These are phyloP conservation scores for Desmodus rotundus DNA, from an alignment of 2,113 vertebrate species.

Conservation along the genomic window DNA sequence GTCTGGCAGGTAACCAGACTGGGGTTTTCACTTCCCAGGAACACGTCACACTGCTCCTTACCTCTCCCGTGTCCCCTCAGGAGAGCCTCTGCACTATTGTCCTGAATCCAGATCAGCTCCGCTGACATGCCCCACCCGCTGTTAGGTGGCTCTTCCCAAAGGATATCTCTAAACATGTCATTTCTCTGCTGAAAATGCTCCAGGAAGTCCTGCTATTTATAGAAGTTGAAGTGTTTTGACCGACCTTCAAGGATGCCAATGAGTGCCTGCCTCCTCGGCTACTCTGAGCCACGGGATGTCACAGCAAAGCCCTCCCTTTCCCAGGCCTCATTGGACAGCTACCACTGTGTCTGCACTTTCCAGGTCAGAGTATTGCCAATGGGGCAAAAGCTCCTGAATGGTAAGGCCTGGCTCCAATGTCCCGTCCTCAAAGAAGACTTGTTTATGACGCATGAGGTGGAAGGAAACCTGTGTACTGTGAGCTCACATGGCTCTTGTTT, in stretches of 20 bases:
- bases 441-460: fast-evolving
- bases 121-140: neutral
- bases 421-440: neutral
- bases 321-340: fast-evolving
- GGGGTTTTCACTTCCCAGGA: neutral
- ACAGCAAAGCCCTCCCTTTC: fast-evolving
- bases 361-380: neutral
- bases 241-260: fast-evolving
- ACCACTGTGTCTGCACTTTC: too few relatives aligned
- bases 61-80: fast-evolving
- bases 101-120: neutral
- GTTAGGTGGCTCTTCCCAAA: neutral
- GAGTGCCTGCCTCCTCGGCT: neutral
- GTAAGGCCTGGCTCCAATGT: neutral
- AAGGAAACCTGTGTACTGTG: fast-evolving
- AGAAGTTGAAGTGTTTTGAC: too few relatives aligned
- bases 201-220: fast-evolving
- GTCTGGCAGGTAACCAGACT: too few relatives aligned
- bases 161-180: too few relatives aligned
- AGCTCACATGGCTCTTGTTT: fast-evolving
- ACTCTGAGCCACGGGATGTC: fast-evolving
- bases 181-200: neutral
- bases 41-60: fast-evolving
- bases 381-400: neutral
- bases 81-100: fast-evolving